phyloP scores from a whole-genome alignment of 2,113 vertebrate species.

The Elanoides forficatus region DNA sequence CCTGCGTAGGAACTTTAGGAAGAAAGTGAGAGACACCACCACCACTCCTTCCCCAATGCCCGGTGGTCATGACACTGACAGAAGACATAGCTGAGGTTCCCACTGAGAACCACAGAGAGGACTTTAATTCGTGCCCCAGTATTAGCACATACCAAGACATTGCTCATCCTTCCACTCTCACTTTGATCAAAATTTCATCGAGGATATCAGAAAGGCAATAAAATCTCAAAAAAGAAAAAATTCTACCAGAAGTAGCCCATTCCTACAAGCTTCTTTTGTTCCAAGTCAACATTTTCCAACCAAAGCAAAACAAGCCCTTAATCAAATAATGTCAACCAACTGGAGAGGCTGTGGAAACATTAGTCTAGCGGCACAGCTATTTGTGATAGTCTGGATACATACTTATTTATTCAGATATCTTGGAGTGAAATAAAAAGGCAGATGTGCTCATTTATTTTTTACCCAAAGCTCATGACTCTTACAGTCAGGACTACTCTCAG shows the following conservation, averaged over 20 bases:
- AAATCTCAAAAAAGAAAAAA: neutral
- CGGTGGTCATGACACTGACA: neutral
- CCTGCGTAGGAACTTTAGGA: neutral
- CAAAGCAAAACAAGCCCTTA: neutral
- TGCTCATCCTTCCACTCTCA: neutral
- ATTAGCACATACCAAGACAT: neutral
- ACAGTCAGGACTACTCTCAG: neutral
- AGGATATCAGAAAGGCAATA: neutral
- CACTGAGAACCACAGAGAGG: neutral
- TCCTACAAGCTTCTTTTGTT: neutral
- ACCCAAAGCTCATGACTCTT: neutral
- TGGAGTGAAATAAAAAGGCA: neutral
- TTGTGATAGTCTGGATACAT: neutral
- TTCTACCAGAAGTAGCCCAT: neutral
- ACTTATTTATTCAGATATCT: neutral
- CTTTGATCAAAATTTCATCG: neutral
- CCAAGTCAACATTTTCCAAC: neutral
- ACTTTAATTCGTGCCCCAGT: neutral
- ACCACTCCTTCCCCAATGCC: neutral
- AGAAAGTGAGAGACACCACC: neutral
- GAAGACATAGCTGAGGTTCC: neutral
- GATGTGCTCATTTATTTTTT: neutral
- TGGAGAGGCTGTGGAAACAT: neutral
- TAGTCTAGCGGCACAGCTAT: neutral
- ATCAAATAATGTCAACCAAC: neutral